Conservation (phyloP, 2,113 vertebrate genomes). For the Chascanopsetta lugubris region DNA sequence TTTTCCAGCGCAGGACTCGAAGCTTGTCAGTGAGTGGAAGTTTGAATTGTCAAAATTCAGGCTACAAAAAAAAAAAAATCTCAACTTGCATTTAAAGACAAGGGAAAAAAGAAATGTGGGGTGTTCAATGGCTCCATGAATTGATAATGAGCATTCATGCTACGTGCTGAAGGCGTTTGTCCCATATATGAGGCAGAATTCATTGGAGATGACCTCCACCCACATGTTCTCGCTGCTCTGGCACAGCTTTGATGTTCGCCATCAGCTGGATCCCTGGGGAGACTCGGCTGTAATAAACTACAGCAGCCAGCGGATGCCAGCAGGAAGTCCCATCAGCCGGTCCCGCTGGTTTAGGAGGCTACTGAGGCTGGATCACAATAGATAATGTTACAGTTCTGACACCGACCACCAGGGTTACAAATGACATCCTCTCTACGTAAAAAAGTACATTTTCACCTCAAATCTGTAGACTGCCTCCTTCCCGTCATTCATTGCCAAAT, state of each 20-base stretch:
- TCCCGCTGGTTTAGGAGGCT: constrained; percentile 41
- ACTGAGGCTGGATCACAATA: constrained; percentile 13
- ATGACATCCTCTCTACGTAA: neutral
- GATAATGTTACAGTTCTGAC: constrained; percentile 1
- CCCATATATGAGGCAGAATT: constrained; percentile 69
- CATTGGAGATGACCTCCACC: constrained; percentile 79
- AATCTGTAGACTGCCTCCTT: too few relatives aligned
- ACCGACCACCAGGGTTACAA: constrained; percentile 5
- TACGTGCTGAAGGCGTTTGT: constrained; percentile 69
- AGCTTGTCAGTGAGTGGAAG: constrained; percentile 71
- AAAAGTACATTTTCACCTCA: neutral
- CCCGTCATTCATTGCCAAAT: too few relatives aligned
- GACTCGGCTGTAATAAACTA: constrained; percentile 53
- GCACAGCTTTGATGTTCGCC: constrained; percentile 73
- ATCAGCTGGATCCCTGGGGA: constrained; percentile 73
- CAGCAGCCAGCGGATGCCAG: constrained; percentile 32
- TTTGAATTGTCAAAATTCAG: constrained; percentile 71
- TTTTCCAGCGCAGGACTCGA: constrained; percentile 65
- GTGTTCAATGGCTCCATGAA: constrained; percentile 68
- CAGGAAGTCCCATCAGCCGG: constrained; percentile 56
- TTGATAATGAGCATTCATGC: constrained; percentile 75
- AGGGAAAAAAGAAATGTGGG: constrained; percentile 41
- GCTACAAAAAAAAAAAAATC: constrained; percentile 38
- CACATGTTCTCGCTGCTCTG: constrained; percentile 71
- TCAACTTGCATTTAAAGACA: constrained; percentile 46